Percentiles rank a stretch among this genome's conserved stretches.
Evolutionary conservation across 2,797 vertebrate species (phyloP).

Genomic region (Podarcis siculus): DNA sequence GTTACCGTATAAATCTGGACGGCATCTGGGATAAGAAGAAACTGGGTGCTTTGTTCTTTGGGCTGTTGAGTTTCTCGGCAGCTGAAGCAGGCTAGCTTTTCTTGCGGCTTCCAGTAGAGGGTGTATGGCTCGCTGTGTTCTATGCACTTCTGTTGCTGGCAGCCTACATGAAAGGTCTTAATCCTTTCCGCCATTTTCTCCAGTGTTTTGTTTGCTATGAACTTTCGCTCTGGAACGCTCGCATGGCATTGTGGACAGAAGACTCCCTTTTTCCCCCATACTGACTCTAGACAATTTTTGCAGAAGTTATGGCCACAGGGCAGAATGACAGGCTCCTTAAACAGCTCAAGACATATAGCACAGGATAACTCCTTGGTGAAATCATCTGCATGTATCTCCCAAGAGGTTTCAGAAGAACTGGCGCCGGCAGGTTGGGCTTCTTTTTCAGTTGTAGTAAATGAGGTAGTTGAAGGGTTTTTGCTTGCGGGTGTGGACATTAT

Average conservation of each 20-base stretch:
- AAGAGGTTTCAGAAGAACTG: not conserved
- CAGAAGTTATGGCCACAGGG: conserved; percentile 74
- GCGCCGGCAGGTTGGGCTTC: not conserved
- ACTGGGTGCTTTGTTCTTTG: conserved; percentile 63
- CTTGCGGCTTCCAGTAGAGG: conserved; percentile 64
- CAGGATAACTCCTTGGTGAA: conserved; percentile 69
- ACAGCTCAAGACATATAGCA: conserved; percentile 62
- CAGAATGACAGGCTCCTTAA: conserved; percentile 66
- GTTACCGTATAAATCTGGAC: conserved; percentile 64
- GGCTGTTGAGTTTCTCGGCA: conserved; percentile 65
- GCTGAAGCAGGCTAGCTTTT: conserved; percentile 69
- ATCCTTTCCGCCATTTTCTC: conserved; percentile 67
- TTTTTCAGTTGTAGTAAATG: not conserved
- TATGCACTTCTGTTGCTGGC: conserved; percentile 57
- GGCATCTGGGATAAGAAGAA: conserved; percentile 68
- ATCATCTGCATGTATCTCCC: conserved; percentile 56
- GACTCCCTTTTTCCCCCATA: conserved; percentile 55
- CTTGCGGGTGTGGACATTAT: conserved; percentile 4
- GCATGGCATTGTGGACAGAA: conserved; percentile 66
- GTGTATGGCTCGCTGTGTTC: conserved; percentile 69
- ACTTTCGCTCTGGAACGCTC: conserved; percentile 48
- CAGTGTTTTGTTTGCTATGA: conserved; percentile 63
- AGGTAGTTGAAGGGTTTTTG: not conserved
- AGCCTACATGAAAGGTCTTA: conserved; percentile 54
- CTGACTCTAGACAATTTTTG: conserved; percentile 61